Evolutionary conservation across 2,797 vertebrate species (phyloP).

Genomic region (Varecia variegata): DNA sequence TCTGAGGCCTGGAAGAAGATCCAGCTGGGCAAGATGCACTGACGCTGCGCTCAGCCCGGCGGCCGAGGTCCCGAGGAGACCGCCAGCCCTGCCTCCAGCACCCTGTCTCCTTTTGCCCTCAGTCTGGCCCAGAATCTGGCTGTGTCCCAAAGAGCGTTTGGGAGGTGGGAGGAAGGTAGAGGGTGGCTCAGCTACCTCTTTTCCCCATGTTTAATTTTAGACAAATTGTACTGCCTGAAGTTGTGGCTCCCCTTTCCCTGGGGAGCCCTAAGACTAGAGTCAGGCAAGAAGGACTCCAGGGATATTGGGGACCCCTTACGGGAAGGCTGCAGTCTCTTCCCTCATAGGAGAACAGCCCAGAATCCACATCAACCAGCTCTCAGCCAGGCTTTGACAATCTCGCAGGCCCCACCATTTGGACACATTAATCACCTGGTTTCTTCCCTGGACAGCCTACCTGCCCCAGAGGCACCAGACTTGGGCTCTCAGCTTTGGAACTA

Average conservation of each 20-base stretch:
- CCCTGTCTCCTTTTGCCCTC: slow-evolving; percentile 75
- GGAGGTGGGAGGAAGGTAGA: slow-evolving; percentile 50
- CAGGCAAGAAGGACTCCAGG: background rate
- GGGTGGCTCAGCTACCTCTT: slow-evolving; percentile 78
- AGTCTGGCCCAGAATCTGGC: slow-evolving; percentile 75
- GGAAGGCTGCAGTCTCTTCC: background rate
- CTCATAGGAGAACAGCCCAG: background rate
- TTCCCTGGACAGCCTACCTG: background rate
- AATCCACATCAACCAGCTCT: background rate
- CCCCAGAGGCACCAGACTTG: slow-evolving; percentile 38
- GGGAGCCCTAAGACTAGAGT: slow-evolving; percentile 41
- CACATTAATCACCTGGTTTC: slow-evolving; percentile 66
- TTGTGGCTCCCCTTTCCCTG: slow-evolving; percentile 61
- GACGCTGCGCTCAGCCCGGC: slow-evolving; percentile 52
- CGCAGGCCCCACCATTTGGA: slow-evolving; percentile 37
- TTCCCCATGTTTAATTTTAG: slow-evolving; percentile 64
- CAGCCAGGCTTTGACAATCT: slow-evolving; percentile 67
- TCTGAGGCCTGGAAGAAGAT: slow-evolving; percentile 99
- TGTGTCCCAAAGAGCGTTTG: slow-evolving; percentile 61
- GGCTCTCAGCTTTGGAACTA: background rate
- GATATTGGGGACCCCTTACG: background rate
- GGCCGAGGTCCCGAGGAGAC: slow-evolving; percentile 70
- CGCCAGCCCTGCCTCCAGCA: slow-evolving; percentile 58
- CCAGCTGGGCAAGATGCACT: slow-evolving; percentile 97
- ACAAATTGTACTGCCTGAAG: slow-evolving; percentile 77